Conservation (phyloP, 2,113 vertebrate species). For the Panthera uncia region DNA sequence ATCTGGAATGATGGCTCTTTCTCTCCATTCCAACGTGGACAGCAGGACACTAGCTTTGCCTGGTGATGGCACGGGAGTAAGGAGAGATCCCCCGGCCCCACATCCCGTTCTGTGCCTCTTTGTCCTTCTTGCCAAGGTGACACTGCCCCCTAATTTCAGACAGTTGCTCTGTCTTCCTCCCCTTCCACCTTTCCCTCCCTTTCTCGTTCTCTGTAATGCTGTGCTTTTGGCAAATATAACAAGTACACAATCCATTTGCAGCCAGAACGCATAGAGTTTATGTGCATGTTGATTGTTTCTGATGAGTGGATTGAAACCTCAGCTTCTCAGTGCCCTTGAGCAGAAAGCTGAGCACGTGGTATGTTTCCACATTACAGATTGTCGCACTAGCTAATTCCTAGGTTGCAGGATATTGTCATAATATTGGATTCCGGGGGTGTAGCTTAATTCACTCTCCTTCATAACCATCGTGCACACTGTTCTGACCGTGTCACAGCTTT, state of each 20-base stretch:
- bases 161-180: not conserved
- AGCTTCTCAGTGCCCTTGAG: constrained; percentile 77
- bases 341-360: constrained; percentile 79
- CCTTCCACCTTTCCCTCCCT: not conserved
- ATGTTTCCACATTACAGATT: constrained; percentile 71
- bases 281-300: constrained; percentile 33
- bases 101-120: not conserved
- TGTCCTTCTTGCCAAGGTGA: constrained; percentile 67
- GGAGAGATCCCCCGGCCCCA: not conserved
- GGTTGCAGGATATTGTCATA: constrained; percentile 74
- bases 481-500: constrained; percentile 63
- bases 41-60: not conserved
- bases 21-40: not conserved
- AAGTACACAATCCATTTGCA: constrained; percentile 78
- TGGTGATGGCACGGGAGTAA: constrained; percentile 16
- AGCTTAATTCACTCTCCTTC: constrained; percentile 77
- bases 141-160: constrained; percentile 65
- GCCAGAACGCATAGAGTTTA: constrained; percentile 60
- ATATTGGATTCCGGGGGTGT: constrained; percentile 78
- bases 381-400: constrained; percentile 24
- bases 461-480: constrained; percentile 72
- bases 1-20: constrained; percentile 4
- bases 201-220: not conserved
- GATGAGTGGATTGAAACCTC: constrained; percentile 46
- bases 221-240: constrained; percentile 60